phyloP scores from a whole-genome alignment of 1,140 invertebrate genomes.

The Drosophila chauvacae region DNA sequence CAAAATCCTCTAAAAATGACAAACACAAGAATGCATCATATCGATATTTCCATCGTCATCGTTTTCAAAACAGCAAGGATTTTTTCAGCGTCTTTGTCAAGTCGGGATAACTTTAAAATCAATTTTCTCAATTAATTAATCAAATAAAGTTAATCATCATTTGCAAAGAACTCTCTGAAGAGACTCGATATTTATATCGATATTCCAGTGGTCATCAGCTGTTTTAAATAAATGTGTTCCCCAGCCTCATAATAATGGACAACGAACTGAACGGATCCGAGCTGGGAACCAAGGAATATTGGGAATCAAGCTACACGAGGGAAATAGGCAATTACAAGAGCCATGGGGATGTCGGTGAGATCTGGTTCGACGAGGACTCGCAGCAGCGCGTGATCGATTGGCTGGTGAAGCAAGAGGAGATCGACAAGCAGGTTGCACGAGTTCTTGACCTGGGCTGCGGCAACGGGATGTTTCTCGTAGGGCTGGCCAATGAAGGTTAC shows the following conservation, averaged over 20 bases:
- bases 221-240: conserved; percentile 16
- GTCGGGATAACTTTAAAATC: too few relatives aligned
- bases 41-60: too few relatives aligned
- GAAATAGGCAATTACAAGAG: conserved; percentile 93
- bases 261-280: conserved; percentile 89
- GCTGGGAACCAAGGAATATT: conserved; percentile 92
- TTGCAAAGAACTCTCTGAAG: too few relatives aligned
- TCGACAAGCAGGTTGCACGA: conserved; percentile 84
- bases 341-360: conserved; percentile 94
- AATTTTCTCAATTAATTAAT: too few relatives aligned
- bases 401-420: conserved; percentile 85
- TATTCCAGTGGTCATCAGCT: neutral
- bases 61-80: too few relatives aligned
- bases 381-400: conserved; percentile 90
- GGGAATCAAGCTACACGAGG: conserved; percentile 92
- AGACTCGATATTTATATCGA: neutral
- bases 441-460: conserved; percentile 93
- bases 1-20: neutral
- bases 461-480: conserved; percentile 94
- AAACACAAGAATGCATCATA: too few relatives aligned
- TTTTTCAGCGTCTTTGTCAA: neutral
- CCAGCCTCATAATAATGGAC: conserved; percentile 50
- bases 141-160: too few relatives aligned
- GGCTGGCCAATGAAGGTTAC: conserved; percentile 90
- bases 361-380: conserved; percentile 96